These are phyloP conservation scores for Campylomormyrus numenius DNA, from an alignment of 2,113 vertebrate genomes.

Conservation along the genomic window DNA sequence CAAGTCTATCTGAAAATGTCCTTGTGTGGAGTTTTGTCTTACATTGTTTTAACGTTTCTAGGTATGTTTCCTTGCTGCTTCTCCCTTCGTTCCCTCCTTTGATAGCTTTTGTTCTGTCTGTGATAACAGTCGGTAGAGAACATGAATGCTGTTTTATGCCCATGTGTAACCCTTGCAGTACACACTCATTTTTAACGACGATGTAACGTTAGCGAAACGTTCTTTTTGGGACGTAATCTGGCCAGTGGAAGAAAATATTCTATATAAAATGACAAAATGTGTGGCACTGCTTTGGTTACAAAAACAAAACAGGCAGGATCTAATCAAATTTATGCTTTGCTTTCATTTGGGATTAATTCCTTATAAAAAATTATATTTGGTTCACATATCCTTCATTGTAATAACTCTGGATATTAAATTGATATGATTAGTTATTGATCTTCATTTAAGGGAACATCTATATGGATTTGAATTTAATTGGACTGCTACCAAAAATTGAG, in stretches of 20 bases:
- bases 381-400: not conserved
- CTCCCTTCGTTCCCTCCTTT: conserved; percentile 38
- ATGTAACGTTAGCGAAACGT: conserved; percentile 34
- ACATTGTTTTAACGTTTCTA: conserved; percentile 59
- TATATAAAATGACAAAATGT: not conserved
- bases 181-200: conserved; percentile 48
- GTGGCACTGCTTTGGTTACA: conserved; percentile 70
- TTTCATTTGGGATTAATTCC: conserved; percentile 10
- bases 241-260: conserved; percentile 30
- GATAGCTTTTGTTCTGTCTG: conserved; percentile 33
- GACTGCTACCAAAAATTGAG: not conserved
- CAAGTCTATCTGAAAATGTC: conserved; percentile 44
- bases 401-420: not conserved
- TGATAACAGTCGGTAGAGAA: conserved; percentile 35
- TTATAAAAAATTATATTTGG: not conserved
- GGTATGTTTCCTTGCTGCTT: conserved; percentile 39
- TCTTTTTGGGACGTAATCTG: conserved; percentile 60
- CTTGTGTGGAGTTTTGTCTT: conserved; percentile 49
- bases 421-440: not conserved
- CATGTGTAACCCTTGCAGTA: conserved; percentile 67
- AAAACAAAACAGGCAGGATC: conserved; percentile 25
- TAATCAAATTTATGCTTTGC: not conserved
- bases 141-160: conserved; percentile 33
- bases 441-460: not conserved
- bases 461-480: not conserved